Conservation (phyloP, 2,113 vertebrate genomes). For the Piprites chloris region DNA sequence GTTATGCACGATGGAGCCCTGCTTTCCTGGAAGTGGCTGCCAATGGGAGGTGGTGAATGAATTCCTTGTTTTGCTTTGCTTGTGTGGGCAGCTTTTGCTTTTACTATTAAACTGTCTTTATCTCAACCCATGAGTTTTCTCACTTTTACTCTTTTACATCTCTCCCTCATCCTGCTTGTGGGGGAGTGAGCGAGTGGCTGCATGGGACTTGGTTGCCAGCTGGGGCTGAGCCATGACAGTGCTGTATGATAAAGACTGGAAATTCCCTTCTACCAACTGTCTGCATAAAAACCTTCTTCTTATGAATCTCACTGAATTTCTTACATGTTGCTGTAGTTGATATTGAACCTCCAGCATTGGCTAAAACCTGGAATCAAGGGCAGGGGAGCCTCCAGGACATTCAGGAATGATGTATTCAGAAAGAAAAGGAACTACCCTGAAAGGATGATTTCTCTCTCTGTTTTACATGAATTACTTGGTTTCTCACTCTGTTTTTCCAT, state of each 20-base stretch:
- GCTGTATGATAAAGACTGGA: not conserved
- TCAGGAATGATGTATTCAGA: not conserved
- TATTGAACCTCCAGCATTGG: not conserved
- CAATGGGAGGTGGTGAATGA: not conserved
- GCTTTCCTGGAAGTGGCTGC: not conserved
- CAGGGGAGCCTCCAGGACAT: not conserved
- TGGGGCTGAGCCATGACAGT: not conserved
- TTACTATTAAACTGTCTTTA: not conserved
- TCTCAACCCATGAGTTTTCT: not conserved
- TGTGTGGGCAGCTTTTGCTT: not conserved
- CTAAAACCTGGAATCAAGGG: not conserved
- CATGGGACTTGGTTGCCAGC: not conserved
- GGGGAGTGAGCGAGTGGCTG: not conserved
- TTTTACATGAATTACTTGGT: not conserved
- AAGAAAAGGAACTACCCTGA: not conserved
- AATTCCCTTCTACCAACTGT: not conserved
- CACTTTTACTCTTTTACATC: not conserved
- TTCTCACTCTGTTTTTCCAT: not conserved
- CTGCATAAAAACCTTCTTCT: not conserved
- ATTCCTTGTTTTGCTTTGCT: not conserved
- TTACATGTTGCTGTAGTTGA: not conserved
- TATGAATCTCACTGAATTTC: not conserved
- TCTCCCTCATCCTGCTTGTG: accelerated
- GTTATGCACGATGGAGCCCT: not conserved
- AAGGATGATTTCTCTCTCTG: not conserved